Base-by-base conservation (phyloP, 2,113 vertebrate species). In the Mionectes macconnelli region DNA sequence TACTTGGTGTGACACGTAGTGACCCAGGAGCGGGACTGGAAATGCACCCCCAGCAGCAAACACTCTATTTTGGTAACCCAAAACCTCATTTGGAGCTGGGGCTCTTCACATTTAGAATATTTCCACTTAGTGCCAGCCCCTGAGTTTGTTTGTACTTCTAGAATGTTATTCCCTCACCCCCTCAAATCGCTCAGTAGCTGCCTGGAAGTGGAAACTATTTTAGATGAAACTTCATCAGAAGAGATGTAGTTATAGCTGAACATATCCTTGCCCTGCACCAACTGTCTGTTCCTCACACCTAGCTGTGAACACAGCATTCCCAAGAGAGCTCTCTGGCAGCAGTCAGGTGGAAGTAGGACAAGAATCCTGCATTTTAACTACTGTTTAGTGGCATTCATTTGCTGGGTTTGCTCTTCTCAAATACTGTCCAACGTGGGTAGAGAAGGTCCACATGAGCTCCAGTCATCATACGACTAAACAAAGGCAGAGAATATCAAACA, bases 261-360 rank as follows among this genome's bases (percentile, higher is more conserved):
- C 62, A 42, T 78, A 52, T 89, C 40, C 78, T 67, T 96, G 84
- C 60, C 49, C 68, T 91, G 78, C 50, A 74, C 60, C 84, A 94
- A 75, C 85, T 97, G 83, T 90, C 64, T 87, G 67, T 72, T 97
- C 91, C 94, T 73, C 92, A 90, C 97, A 76, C 85, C 93, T 80
- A 39, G 33, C 53, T 84, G 39, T 75, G 93, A 96, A 40, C 78
- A 92, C 45, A 18, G 88, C 57, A 91, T 87, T 95, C 97, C 95
- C 77, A 92, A 96, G 83, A 96, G 93, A 96, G 57, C 53, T 81
- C 87, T 83, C 47, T 59, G 87, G 73, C 91, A 97, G 78, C 64
- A 81, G 22, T 37, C 55, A 17, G 55, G 67, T 4, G 42, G 62
- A 67, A 69, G 60, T 49, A 79, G 37, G 70, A 33, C 15, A n/a